Base-by-base conservation (phyloP, 2,888 invertebrate genomes). In the Dasypogon diadema region DNA sequence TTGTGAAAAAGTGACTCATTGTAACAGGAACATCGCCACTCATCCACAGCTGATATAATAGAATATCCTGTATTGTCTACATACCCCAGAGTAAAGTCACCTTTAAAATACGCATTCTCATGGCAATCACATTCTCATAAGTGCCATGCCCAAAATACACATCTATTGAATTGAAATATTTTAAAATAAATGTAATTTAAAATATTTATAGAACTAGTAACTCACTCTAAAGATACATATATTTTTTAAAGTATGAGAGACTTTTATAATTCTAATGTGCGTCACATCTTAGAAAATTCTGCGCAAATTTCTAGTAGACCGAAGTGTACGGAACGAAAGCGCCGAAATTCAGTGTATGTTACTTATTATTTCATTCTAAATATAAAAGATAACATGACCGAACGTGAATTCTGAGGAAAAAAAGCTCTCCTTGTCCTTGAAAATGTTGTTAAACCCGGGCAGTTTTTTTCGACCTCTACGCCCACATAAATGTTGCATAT, bases 371-470 rank as follows among this genome's bases (percentile, higher is more conserved):
- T 21, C 1, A 16, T 8, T 65, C 65, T 65, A 65, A 65, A 46
- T 46, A 46, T 65, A 56, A 24, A 56, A 65, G 14, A 22, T 48
- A 70, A 16, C 16, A 54, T 34, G 54, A 70, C 16, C 18, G 51
- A 21, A 10, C 4, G 51, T 12, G n/a, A 34, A 70, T 16, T 54
- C 12, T 30, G 48, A 12, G 42, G 30, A 30, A 70, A 70, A 2
- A 21, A 54, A 70, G 51, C 54, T 24, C 30, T 24, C n/a, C 18
- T 34, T 70, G 70, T 70, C 70, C 70, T 70, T 70, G 70, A 70
- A 70, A 54, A 70, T 54, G 70, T 70, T 70, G 54, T 70, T 70
- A 70, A 70, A 70, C 70, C 34, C 70, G 24, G 2, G 26, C 24
- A 30, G 30, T 54, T 70, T 54, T 70, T 70, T 70, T 34, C 70